These are phyloP conservation scores for Tiaroga cobitis DNA, from an alignment of 2,797 vertebrate genomes.

Conservation along the genomic window DNA sequence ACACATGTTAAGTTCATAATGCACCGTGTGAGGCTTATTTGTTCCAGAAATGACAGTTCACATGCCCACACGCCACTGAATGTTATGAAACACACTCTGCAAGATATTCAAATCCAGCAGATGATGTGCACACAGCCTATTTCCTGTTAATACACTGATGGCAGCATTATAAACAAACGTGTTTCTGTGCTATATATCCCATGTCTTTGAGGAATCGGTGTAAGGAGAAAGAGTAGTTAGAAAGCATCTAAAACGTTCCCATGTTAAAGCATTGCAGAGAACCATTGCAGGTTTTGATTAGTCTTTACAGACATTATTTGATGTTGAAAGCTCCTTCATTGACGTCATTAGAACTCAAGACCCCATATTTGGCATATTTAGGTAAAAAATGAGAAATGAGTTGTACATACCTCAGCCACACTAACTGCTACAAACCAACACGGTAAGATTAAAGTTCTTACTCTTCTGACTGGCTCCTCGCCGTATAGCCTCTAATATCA, in stretches of 20 bases:
- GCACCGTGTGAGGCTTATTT: not conserved
- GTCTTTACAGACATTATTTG: not conserved
- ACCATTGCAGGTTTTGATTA: not conserved
- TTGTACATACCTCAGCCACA: slow-evolving; percentile 53
- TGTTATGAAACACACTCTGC: slow-evolving; percentile 14
- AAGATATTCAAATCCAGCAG: slow-evolving; percentile 23
- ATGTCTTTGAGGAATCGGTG: not conserved
- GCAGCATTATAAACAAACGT: not conserved
- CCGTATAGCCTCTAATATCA: slow-evolving; percentile 65
- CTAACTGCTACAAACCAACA: slow-evolving; percentile 49
- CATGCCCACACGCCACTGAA: slow-evolving; percentile 20
- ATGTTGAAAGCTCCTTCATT: not conserved
- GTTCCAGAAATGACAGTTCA: slow-evolving; percentile 12
- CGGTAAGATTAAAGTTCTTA: slow-evolving; percentile 54
- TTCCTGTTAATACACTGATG: slow-evolving; percentile 1
- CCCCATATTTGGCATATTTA: not conserved
- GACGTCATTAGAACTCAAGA: not conserved
- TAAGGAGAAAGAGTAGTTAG: not conserved
- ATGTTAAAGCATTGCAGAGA: not conserved
- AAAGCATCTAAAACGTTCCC: not conserved
- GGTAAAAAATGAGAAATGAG: not conserved
- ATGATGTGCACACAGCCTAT: not conserved
- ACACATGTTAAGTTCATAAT: not conserved
- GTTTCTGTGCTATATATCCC: not conserved
- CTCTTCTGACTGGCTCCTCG: slow-evolving; percentile 27